Base-by-base conservation (phyloP, 1,140 invertebrate species). In the Nephila pilipes region DNA sequence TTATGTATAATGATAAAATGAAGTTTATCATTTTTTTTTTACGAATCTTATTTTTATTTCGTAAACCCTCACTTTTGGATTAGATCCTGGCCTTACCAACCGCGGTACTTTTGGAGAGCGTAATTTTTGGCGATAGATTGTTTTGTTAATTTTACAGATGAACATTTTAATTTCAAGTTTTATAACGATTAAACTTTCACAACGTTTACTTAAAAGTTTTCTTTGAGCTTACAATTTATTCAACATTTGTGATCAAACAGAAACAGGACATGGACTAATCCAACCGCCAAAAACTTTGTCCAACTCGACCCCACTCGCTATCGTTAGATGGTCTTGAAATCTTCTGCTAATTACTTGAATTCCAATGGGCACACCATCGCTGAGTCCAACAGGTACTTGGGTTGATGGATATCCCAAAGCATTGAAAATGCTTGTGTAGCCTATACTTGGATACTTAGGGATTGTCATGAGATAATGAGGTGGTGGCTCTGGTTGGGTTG, bases 391-490 rank as follows among this genome's bases (percentile, higher is more conserved):
- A 5, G 94, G 94, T n/a, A 90, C 85, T n/a, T 94, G 69, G 5
- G 94, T 94, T 10, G 80, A 79, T 18, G 94, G 94, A 55, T 91
- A 85, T 22, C 83, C 87, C 1, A 94, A 54, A 25, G 69, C 55
- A 54, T 93, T 94, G 60, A 94, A 93, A 36, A 93, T 65, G 85
- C 25, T 2, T 38, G 97, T 97, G 94, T 99, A 98, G 8, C 97
- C 96, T 95, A 99, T 99, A 95, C 99, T 99, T 94, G 97, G 97
- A 1, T 98, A 97, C 89, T 97, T 97, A 1, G 98, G 95, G 94
- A 98, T 96, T 32, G 97, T 96, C 75, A 97, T 96, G 95, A 97
- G 97, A 96, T 99, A 98, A 95, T 98, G 98, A 8, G 97, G 97
- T 0, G 98, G 98, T 25, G 97, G 95, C 38, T 96, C 96, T 1